A percentile compares a stretch with the other conserved stretches of the same genome.
Conservation (phyloP, 2,113 vertebrate genomes). For the Euleptes europaea region DNA sequence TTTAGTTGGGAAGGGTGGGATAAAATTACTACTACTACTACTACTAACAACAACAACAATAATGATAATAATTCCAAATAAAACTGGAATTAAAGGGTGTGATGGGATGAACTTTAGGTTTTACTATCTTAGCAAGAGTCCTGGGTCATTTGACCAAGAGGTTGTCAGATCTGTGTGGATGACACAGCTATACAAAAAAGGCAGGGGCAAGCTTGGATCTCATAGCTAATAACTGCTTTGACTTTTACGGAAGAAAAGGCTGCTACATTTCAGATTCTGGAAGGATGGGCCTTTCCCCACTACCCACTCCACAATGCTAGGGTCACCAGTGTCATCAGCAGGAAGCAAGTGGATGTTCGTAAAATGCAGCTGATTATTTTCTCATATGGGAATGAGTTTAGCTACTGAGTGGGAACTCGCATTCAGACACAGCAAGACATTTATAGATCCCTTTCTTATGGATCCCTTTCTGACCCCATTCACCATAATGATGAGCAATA, state of each 20-base stretch:
- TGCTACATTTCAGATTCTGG: background rate
- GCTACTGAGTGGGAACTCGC: background rate
- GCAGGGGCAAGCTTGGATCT: background rate
- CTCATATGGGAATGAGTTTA: background rate
- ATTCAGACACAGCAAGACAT: background rate
- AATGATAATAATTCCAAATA: background rate
- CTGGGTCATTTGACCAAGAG: too few relatives aligned
- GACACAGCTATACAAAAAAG: too few relatives aligned
- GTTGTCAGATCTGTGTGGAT: background rate
- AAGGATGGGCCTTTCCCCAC: too few relatives aligned
- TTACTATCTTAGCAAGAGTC: background rate
- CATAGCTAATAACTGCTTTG: background rate
- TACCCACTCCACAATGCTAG: background rate
- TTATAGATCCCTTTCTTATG: background rate
- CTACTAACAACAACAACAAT: too few relatives aligned
- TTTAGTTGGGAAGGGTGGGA: too few relatives aligned
- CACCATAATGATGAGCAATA: background rate
- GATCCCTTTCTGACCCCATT: background rate
- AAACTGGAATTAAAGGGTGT: background rate
- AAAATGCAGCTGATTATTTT: background rate
- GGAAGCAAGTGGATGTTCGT: background rate
- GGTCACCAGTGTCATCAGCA: background rate
- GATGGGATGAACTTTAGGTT: fast-evolving
- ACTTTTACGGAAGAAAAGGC: background rate
- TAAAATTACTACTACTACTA: too few relatives aligned